Evolutionary conservation across 2,797 vertebrate species (phyloP).

Genomic region (Xiphorhynchus erythropygius): DNA sequence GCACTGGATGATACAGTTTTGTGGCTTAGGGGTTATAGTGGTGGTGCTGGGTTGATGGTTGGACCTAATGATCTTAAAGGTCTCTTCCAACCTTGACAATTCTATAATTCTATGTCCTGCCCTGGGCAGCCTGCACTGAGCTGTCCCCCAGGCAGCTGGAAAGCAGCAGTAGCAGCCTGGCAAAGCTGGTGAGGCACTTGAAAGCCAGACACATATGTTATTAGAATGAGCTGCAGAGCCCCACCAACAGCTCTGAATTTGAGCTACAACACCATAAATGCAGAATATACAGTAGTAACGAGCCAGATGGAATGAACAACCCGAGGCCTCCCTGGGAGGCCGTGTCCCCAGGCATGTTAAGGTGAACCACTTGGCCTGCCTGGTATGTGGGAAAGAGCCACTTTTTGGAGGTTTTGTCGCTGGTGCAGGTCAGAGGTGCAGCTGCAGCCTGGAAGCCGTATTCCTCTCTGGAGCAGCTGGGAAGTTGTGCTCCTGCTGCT

Average conservation of each 20-base stretch:
- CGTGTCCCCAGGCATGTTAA: background rate
- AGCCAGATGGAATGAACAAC: background rate
- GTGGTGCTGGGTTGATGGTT: background rate
- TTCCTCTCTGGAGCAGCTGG: background rate
- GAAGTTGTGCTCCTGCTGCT: rapidly evolving
- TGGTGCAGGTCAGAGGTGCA: background rate
- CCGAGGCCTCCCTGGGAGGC: background rate
- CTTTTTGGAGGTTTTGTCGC: background rate
- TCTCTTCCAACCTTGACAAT: background rate
- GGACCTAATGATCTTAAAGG: background rate
- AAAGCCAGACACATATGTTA: background rate
- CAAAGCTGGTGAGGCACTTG: background rate
- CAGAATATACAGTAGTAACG: background rate
- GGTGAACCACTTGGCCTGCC: background rate
- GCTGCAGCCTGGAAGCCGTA: background rate
- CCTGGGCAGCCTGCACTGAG: background rate
- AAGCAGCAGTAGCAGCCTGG: background rate
- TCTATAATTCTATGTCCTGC: background rate
- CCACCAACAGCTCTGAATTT: background rate
- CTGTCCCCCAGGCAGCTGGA: background rate
- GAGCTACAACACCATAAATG: background rate
- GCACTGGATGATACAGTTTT: background rate
- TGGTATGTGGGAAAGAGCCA: background rate
- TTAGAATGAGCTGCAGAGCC: background rate
- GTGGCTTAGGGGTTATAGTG: background rate